Evolutionary conservation across 2,113 vertebrate genomes (phyloP), one percentile per base, ranked within the genome.

Genomic region (Kobus ellipsiprymnus): DNA sequence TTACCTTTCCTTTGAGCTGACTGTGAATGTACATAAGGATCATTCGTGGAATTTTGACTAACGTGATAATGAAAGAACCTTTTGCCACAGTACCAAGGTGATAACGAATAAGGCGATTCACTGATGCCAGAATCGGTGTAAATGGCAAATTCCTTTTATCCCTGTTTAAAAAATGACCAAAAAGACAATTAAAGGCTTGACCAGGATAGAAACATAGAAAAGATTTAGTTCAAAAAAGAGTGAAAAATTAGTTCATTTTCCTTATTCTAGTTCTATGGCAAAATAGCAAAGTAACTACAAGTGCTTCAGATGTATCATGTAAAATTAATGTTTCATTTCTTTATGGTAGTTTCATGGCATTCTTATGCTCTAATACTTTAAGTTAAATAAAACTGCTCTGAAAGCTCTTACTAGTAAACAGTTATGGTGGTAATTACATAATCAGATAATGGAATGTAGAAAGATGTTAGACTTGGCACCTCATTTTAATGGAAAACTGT

Each of bases 21-120:
- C 99, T 99, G 97, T 99, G 99, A 97, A 99, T 99, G 98, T 99
- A 99, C 99, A 99, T 99, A 90, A 99, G 99, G 96, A 99, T 98
- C 98, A 99, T 99, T 94, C 99, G 98, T 15, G 99, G 99, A 97
- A 99, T 99, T 98, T 99, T 99, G 97, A 99, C 99, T 92, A 99
- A 98, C 0, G 99, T 99, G 98, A 99, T 99, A 98, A 99, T 99
- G 98, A 99, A 99, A 98, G 99, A 99, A 30, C 99, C 99, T 97
- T 99, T 99, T 57, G 99, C 99, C 95, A 99, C 99, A 1, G 99
- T 99, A 97, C 99, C 99, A 91, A 99, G 98, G 98, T 99, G 99
- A 97, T 99, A 99, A 92, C 99, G 99, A 71, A 99, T 98, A 98
- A 99, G 99, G 88, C 99, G 99, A 98, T 99, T 99, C 97, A 99